Evolutionary conservation across 2,888 invertebrate genomes (phyloP), one percentile per base, ranked within the genome.

Genomic region (Protonemura montana): DNA sequence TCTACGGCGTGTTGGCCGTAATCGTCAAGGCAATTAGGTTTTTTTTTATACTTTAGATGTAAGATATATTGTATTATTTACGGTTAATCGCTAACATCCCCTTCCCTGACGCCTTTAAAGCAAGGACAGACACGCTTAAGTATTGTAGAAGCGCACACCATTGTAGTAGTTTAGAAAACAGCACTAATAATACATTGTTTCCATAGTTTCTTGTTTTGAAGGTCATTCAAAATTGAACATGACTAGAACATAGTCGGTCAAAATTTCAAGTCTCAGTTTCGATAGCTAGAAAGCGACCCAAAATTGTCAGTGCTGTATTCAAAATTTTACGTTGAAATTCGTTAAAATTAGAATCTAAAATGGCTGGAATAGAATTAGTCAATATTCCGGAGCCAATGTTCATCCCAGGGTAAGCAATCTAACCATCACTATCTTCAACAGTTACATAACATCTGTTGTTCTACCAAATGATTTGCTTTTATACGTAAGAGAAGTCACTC

Each of bases 321-420:
- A 3, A 76, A 59, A 76, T 76, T 27, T 59, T 13, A 3, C 26
- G 21, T 83, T 42, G n/a, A 42, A 83, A 83, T 76, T 84, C 84
- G 82, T 21, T 83, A 26, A 59, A 59, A 84, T 42, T 21, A 59
- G 13, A 84, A 25, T 2, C 2, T 77, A 89, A 87, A 85, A 89
- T 90, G 89, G 88, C 89, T 41, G 89, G 89, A 30, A 77, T 88
- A 7, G 89, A 89, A 86, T 87, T 89, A 7, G 85, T 90, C 16
- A 92, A 92, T 88, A 95, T 95, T 41, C 94, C 95, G 42, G 94
- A 95, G 89, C 95, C 96, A 0, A 95, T 95, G 91, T 94, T 94
- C 88, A 94, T 95, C 88, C 96, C 96, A 83, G 95, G 96, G 95
- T 95, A 92, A 91, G 92, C 90, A 16, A 25, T 26, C 76, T 25